These are phyloP conservation scores for Hippopotamyrus pictus DNA, from an alignment of 2,797 vertebrate species.

Conservation along the genomic window DNA sequence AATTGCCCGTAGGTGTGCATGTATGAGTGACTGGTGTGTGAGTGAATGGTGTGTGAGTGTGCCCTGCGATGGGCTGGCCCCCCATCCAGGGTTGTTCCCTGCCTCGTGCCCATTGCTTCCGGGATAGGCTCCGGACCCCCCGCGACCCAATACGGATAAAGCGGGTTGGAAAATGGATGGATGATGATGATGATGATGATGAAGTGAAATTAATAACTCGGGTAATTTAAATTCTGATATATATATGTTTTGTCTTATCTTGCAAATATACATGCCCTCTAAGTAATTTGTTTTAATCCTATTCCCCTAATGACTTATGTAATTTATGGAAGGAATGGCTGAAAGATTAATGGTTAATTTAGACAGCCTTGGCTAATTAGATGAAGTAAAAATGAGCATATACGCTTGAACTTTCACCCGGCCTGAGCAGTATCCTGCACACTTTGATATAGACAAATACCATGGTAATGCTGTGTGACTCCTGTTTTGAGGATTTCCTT, in stretches of 20 bases:
- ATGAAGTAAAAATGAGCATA: background rate
- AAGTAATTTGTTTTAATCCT: background rate
- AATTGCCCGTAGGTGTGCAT: too few relatives aligned
- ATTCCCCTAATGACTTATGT: background rate
- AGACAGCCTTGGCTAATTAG: background rate
- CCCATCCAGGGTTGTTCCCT: too few relatives aligned
- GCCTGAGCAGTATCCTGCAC: background rate
- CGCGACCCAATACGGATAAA: too few relatives aligned
- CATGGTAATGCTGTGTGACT: background rate
- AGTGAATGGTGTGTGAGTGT: too few relatives aligned
- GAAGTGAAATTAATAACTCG: background rate
- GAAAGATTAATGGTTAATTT: background rate
- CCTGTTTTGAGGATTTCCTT: too few relatives aligned
- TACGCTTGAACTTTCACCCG: background rate
- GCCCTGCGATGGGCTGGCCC: too few relatives aligned
- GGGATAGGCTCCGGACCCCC: too few relatives aligned
- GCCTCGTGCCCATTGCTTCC: too few relatives aligned
- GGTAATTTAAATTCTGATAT: background rate
- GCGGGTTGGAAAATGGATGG: too few relatives aligned
- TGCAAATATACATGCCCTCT: background rate
- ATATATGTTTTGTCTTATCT: background rate
- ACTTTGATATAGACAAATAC: background rate
- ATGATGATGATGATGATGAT: background rate
- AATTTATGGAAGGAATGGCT: background rate
- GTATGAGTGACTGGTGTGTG: too few relatives aligned